Conservation (phyloP, 2,113 vertebrate species). For the Microcebus tavaratra region DNA sequence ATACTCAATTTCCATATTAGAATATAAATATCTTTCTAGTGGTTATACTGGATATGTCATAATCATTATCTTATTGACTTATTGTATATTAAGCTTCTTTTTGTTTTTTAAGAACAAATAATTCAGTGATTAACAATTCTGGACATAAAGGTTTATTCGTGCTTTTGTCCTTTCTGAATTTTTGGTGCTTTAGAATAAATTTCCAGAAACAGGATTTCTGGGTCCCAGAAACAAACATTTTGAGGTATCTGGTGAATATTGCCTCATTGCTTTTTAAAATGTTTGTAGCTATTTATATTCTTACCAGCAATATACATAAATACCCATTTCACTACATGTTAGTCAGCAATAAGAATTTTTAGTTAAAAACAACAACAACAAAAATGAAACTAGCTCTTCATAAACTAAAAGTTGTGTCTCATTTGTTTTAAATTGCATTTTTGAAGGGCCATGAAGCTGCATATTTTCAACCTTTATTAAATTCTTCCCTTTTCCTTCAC, state of each 20-base stretch:
- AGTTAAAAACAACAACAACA: background rate
- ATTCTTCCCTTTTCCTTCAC: background rate
- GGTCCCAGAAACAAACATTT: background rate
- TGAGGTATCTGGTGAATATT: background rate
- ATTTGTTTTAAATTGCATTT: background rate
- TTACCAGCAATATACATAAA: background rate
- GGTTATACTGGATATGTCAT: background rate
- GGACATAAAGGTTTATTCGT: background rate
- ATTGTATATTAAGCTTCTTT: background rate
- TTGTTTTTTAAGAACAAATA: slow-evolving; percentile 16
- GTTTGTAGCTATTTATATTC: background rate
- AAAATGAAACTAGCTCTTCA: background rate
- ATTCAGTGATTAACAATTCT: background rate
- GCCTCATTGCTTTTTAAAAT: background rate
- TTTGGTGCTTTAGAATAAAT: background rate
- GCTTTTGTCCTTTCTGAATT: background rate
- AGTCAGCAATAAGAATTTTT: background rate
- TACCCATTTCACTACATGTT: background rate
- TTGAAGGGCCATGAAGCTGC: background rate
- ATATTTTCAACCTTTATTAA: background rate
- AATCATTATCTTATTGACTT: background rate
- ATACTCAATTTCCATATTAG: background rate
- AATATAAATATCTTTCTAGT: background rate
- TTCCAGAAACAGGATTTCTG: background rate
- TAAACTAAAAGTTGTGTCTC: background rate